phyloP scores from a whole-genome alignment of 2,888 invertebrate genomes.

The Nasonia oneida region DNA sequence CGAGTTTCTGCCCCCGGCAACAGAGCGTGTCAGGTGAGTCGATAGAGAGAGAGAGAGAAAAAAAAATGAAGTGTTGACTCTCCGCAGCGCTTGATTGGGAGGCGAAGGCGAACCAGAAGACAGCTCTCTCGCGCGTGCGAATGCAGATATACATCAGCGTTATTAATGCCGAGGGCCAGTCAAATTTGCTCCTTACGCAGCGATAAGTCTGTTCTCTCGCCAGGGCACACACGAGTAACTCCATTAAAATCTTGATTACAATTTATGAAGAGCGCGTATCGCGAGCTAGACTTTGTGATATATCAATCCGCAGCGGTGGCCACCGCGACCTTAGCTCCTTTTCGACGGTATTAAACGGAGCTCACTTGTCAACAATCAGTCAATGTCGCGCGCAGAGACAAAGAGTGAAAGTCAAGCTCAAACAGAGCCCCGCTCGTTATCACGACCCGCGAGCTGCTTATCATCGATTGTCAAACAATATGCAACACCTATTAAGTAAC shows the following conservation, averaged over 20 bases:
- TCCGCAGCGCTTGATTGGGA: no score
- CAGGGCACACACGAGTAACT: background rate
- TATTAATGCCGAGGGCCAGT: background rate
- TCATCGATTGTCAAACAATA: slow-evolving; percentile 3
- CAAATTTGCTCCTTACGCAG: background rate
- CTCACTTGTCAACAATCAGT: background rate
- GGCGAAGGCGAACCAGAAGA: no score
- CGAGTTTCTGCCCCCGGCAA: no score
- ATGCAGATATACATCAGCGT: background rate
- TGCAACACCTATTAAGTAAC: background rate
- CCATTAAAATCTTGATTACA: background rate
- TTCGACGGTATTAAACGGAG: background rate
- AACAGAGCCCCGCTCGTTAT: background rate
- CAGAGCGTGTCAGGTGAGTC: background rate
- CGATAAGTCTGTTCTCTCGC: background rate
- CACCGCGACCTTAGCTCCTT: background rate
- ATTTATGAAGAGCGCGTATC: background rate
- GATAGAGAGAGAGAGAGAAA: background rate
- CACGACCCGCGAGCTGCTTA: background rate
- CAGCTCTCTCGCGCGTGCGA: background rate
- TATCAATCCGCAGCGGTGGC: background rate
- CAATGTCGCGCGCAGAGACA: background rate
- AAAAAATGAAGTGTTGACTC: background rate
- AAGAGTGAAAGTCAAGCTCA: background rate
- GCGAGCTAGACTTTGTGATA: background rate